Evolutionary conservation across 2,888 invertebrate species (phyloP).

Genomic region (Eupithecia centaureata): DNA sequence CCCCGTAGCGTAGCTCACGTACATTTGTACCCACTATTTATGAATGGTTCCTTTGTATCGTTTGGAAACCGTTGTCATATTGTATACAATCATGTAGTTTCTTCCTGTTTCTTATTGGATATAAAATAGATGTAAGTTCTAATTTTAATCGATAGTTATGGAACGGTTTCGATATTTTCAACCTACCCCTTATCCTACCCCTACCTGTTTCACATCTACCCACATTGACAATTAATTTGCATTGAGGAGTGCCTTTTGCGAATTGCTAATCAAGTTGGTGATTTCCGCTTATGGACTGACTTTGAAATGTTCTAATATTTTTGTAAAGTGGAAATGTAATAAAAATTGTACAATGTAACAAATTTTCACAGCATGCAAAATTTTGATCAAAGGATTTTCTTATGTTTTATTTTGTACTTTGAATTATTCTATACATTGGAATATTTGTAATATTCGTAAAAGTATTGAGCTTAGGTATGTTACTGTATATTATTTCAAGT

Average conservation of each 20-base stretch:
- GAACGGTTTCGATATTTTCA: slow-evolving; percentile 42
- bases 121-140: slow-evolving; percentile 58
- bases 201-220: slow-evolving; percentile 40
- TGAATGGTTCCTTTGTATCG: slow-evolving; percentile 55
- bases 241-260: slow-evolving; percentile 76
- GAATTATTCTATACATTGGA: slow-evolving; percentile 39
- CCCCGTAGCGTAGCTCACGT: slow-evolving; percentile 36
- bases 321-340: slow-evolving; percentile 60
- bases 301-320: slow-evolving; percentile 71
- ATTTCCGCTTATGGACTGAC: slow-evolving; percentile 69
- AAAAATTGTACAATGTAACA: slow-evolving; percentile 44
- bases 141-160: slow-evolving; percentile 47
- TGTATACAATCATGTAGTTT: slow-evolving; percentile 64
- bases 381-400: slow-evolving; percentile 53
- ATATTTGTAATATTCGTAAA: slow-evolving; percentile 33
- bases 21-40: slow-evolving; percentile 48
- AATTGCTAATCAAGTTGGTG: slow-evolving; percentile 60
- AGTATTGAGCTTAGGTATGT: slow-evolving; percentile 69
- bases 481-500: slow-evolving; percentile 61
- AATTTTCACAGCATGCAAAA: slow-evolving; percentile 58
- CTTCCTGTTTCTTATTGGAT: slow-evolving; percentile 68
- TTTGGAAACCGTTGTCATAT: slow-evolving; percentile 55
- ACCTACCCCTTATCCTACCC: slow-evolving; percentile 13
- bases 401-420: slow-evolving; percentile 47
- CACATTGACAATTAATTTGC: slow-evolving; percentile 42